Evolutionary conservation across 2,113 vertebrate species (phyloP), one percentile per base, ranked within the genome.

Genomic region (Clinocottus analis): DNA sequence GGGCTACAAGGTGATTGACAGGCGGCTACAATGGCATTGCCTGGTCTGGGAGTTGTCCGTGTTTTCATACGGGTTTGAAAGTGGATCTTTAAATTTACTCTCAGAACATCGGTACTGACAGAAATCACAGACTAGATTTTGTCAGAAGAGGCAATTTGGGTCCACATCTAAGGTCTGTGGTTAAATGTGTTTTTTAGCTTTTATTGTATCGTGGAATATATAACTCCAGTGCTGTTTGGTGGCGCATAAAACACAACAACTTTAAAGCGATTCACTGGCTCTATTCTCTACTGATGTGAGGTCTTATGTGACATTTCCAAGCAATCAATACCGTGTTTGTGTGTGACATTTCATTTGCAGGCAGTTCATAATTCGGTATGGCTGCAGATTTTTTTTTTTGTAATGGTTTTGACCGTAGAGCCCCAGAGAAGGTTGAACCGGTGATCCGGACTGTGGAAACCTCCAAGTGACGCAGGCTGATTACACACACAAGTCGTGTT

Each of bases 291-390:
- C 39, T 63, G 68, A 70, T 71, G 55, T 59, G 51, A 64, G 77
- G 51, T 84, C 74, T 65, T 77, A 60, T 56, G 70, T 91, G 90
- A 91, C 91, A 93, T 93, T 93, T 91, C 71, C 79, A 64, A 67
- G 75, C 55, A 83, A 87, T 91, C 90, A 77, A 93, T 93, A 88
- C 59, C 85, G 79, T 71, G 56, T 86, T 89, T 84, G 86, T 85
- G 74, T 77, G 81, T 91, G 90, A 88, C 90, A 93, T 91, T 93
- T 93, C 87, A 90, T 90, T 91, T 93, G 83, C 78, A 80, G 87
- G 79, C 81, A 83, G 65, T 82, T 90, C 60, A 90, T 89, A 87
- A 91, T 89, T 91, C 77, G 37, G 19, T 71, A 55, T n/a, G 64
- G 41, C 78, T 77, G 53, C 47, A 69, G 64, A 72, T n/a, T n/a